Percentiles rank a stretch among this genome's conserved stretches.
phyloP scores from a whole-genome alignment of 2,113 vertebrate genomes.

The Urocitellus parryii region DNA sequence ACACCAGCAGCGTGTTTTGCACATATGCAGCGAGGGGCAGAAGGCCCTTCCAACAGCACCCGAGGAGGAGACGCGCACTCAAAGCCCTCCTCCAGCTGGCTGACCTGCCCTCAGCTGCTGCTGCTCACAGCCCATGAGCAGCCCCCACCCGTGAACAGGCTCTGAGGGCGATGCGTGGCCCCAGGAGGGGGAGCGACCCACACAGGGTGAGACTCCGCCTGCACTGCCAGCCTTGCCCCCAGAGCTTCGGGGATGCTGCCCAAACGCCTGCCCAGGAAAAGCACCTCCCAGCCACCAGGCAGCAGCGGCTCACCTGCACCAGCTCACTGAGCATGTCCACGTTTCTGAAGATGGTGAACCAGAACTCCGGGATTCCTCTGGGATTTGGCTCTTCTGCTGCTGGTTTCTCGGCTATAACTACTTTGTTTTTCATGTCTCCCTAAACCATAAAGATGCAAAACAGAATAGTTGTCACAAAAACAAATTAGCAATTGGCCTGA shows the following conservation, averaged over 20 bases:
- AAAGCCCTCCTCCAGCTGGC: too few species aligned
- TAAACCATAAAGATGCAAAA: background rate
- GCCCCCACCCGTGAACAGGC: too few species aligned
- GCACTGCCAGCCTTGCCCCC: too few species aligned
- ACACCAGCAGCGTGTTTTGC: background rate
- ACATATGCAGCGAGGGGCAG: too few species aligned
- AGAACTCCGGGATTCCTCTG: conserved; percentile 98
- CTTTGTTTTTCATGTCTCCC: conserved; percentile 94
- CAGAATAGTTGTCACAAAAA: background rate
- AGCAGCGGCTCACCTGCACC: conserved; percentile 91
- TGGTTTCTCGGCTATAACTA: conserved; percentile 92
- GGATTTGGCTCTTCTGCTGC: conserved; percentile 88
- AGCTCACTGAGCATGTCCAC: conserved; percentile 98
- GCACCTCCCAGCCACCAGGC: background rate
- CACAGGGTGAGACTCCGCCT: background rate
- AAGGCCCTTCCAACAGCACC: background rate
- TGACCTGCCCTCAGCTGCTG: background rate
- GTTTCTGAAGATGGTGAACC: conserved; percentile 98
- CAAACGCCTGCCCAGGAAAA: background rate
- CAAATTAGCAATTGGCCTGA: background rate
- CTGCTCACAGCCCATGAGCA: background rate
- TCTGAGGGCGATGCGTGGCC: fast-evolving
- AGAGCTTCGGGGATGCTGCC: fast-evolving
- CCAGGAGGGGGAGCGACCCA: fast-evolving
- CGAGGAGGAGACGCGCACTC: fast-evolving